These are phyloP conservation scores for Callocephalon fimbriatum DNA, from an alignment of 2,113 vertebrate genomes.

Conservation along the genomic window DNA sequence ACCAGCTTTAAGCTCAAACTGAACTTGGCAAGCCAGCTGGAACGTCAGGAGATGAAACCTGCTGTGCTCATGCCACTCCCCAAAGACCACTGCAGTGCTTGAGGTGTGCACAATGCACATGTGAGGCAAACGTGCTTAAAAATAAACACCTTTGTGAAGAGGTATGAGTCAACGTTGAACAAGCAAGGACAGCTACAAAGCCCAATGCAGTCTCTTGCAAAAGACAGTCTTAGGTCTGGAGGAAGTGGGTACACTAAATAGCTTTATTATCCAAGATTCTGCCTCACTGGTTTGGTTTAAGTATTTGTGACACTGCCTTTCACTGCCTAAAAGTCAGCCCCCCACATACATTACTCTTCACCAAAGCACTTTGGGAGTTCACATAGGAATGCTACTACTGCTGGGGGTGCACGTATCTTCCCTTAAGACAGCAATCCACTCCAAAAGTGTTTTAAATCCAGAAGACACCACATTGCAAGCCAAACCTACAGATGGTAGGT, in stretches of 20 bases:
- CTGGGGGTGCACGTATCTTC: not conserved
- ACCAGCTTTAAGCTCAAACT: not conserved
- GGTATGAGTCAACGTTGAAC: rapidly evolving
- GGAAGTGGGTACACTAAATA: not conserved
- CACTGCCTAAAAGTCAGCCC: not conserved
- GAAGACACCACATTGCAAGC: not conserved
- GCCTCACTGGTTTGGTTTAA: not conserved
- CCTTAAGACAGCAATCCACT: not conserved
- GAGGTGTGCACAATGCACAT: not conserved
- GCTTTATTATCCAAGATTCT: not conserved
- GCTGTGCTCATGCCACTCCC: not conserved
- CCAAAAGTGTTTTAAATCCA: not conserved
- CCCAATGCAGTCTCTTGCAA: rapidly evolving
- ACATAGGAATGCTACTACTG: not conserved
- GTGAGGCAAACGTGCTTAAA: not conserved
- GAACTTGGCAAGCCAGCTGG: not conserved
- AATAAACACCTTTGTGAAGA: not conserved
- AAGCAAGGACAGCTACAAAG: not conserved
- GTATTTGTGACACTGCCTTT: not conserved
- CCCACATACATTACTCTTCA: not conserved
- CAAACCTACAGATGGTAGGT: not conserved
- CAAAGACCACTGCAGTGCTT: not conserved
- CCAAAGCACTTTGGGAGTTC: not conserved
- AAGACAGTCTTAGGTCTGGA: not conserved
- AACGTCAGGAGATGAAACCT: slow-evolving; percentile 8